Base-by-base conservation (phyloP, 1,140 invertebrate species). In the Leptopilina boulardi region DNA sequence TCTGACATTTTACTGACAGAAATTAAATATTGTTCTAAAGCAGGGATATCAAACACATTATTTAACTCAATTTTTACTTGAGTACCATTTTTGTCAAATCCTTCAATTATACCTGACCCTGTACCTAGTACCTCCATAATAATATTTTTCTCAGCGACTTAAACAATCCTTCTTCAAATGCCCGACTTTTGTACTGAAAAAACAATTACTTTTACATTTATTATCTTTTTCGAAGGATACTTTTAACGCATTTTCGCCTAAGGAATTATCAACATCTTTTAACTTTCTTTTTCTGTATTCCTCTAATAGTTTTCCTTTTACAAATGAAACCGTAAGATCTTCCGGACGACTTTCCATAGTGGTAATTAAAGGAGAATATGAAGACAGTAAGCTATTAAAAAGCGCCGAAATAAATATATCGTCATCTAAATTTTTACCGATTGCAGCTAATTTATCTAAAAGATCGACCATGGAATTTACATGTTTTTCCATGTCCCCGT, bases 261-360 rank as follows among this genome's bases (percentile, higher is more conserved):
- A 19, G 5, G n/a, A 18, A 51, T 13, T 51, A 18, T 3, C n/a
- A n/a, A 13, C 6, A 42, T 42, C 13, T 51, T 13, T 51, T n/a
- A 44, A n/a, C 18, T 66, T 77, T 11, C 78, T 54, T 72, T 77
- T 72, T 59, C 51, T 74, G 21, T 77, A 77, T 75, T 83, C 78
- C 26, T 77, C 77, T 11, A 80, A 73, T 10, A 83, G 19, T 75
- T 75, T 83, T 8, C 59, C 72, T 77, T 77, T 80, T 5, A 80
- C 74, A 9, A 80, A 10, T 13, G 59, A 41, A 30, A 77, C 4
- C 0, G 71, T 83, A 8, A 80, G 26, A 9, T 59, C 47, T 15
- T 59, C 47, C n/a, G n/a, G n/a, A n/a, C n/a, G n/a, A n/a, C n/a
- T n/a, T n/a, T n/a, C n/a, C n/a, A n/a, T n/a, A n/a, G n/a, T 56